Conservation (phyloP, 1,140 invertebrate genomes). For the Adelges cooleyi region DNA sequence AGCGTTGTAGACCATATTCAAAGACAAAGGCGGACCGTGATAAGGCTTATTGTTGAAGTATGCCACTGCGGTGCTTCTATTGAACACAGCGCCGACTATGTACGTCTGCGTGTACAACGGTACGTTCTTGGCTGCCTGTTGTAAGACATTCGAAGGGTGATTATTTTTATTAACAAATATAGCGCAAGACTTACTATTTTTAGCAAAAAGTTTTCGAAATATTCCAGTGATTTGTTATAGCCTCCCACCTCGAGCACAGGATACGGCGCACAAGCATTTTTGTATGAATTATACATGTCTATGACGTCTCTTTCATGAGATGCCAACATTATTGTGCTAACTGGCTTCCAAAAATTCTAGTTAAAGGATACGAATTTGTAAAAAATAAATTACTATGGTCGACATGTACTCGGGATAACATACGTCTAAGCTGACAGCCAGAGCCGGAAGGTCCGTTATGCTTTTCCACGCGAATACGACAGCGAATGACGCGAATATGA, state of each 20-base stretch:
- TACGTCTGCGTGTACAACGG: slow-evolving; percentile 36
- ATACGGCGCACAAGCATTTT: not conserved
- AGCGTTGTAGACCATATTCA: slow-evolving; percentile 51
- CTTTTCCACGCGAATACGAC: slow-evolving; percentile 36
- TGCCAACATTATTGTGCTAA: not conserved
- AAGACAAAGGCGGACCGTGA: slow-evolving; percentile 53
- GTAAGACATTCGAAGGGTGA: too few species aligned
- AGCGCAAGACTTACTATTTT: slow-evolving; percentile 28
- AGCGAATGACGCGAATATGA: slow-evolving; percentile 48
- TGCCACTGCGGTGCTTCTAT: slow-evolving; percentile 39
- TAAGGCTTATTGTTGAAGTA: slow-evolving; percentile 54
- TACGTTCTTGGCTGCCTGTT: slow-evolving; percentile 33
- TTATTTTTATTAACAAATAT: not conserved
- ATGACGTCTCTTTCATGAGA: not conserved
- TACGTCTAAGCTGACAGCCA: slow-evolving; percentile 14
- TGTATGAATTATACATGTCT: not conserved
- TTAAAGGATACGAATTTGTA: too few species aligned
- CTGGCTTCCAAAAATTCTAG: slow-evolving; percentile 2
- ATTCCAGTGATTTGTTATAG: slow-evolving; percentile 38
- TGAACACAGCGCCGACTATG: slow-evolving; percentile 41
- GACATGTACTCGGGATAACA: not conserved
- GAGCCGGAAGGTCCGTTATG: slow-evolving; percentile 27
- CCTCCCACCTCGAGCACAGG: not conserved
- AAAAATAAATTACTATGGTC: too few species aligned
- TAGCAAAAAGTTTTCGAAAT: slow-evolving; percentile 36